phyloP scores from a whole-genome alignment of 37 sponge, comb jelly and placozoan genomes.

The Haliclona indistincta region DNA sequence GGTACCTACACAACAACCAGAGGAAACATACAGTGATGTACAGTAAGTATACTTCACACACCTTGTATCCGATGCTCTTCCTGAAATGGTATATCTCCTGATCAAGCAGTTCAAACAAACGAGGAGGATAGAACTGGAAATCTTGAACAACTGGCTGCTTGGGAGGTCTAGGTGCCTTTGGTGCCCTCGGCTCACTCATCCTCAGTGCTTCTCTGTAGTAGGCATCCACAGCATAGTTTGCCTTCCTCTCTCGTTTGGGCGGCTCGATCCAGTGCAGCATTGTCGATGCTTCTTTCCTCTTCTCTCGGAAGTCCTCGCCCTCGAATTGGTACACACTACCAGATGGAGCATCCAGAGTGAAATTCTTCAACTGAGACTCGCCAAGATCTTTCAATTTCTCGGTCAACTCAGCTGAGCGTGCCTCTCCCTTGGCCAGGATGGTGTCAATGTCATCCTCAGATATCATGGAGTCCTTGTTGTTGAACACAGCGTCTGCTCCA shows the following conservation, averaged over 20 bases:
- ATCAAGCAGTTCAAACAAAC: constrained; percentile 94
- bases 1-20: neutral
- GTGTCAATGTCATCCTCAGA: constrained; percentile 89
- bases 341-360: constrained; percentile 88
- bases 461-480: constrained; percentile 80
- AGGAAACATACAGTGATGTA: neutral
- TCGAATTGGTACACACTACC: constrained; percentile 94
- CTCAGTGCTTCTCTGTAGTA: constrained; percentile 96
- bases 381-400: constrained; percentile 79
- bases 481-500: constrained; percentile 93
- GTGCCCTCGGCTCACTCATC: constrained; percentile 90
- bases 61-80: constrained; percentile 73
- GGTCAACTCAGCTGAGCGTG: constrained; percentile 71
- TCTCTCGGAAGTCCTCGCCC: constrained; percentile 93
- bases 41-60: neutral
- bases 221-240: constrained; percentile 97
- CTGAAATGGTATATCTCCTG: constrained; percentile 94
- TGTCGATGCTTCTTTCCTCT: constrained; percentile 65
- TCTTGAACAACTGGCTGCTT: constrained; percentile 98
- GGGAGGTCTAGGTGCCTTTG: constrained; percentile 99
- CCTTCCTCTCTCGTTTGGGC: constrained; percentile 93
- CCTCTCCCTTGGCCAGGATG: constrained; percentile 52
- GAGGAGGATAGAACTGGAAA: constrained; percentile 96
- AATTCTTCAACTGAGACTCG: constrained; percentile 82
- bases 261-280: constrained; percentile 96